phyloP scores from a whole-genome alignment of 2,888 invertebrate genomes.

The Nomada flava region DNA sequence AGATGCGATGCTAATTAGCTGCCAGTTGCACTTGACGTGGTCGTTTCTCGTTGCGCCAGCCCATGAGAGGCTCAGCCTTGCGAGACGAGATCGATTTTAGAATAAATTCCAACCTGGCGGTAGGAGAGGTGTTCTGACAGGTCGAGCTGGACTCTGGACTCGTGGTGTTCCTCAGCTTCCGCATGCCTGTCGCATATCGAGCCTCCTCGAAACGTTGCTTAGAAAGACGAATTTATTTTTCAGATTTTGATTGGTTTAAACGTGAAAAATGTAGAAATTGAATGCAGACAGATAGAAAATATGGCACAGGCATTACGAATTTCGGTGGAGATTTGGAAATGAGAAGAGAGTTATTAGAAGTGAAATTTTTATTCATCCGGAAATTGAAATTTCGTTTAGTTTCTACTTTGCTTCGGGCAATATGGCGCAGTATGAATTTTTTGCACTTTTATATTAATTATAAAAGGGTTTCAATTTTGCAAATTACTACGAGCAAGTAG shows the following conservation, averaged over 20 bases:
- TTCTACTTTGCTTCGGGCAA: too few species aligned
- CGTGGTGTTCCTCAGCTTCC: neutral
- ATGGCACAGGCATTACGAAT: too few species aligned
- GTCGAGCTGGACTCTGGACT: neutral
- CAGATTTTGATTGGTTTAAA: neutral
- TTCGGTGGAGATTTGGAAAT: too few species aligned
- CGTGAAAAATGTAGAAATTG: too few species aligned
- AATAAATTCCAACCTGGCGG: conserved; percentile 8
- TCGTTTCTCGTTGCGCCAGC: conserved; percentile 53
- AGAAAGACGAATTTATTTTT: neutral
- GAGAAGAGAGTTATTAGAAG: too few species aligned
- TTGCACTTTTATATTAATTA: too few species aligned
- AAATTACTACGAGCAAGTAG: too few species aligned
- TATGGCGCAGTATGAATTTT: too few species aligned
- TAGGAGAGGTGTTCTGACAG: neutral
- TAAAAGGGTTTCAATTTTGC: too few species aligned
- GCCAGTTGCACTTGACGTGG: conserved; percentile 69
- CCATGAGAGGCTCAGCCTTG: conserved; percentile 24
- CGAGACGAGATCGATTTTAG: conserved; percentile 26
- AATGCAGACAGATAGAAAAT: too few species aligned
- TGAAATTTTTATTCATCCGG: too few species aligned
- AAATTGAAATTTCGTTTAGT: too few species aligned
- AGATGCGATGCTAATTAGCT: conserved; percentile 77
- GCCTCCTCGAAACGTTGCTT: neutral
- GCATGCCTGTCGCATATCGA: neutral